These are phyloP conservation scores for Tinea pellionella DNA, from an alignment of 2,888 invertebrate species.

Conservation along the genomic window DNA sequence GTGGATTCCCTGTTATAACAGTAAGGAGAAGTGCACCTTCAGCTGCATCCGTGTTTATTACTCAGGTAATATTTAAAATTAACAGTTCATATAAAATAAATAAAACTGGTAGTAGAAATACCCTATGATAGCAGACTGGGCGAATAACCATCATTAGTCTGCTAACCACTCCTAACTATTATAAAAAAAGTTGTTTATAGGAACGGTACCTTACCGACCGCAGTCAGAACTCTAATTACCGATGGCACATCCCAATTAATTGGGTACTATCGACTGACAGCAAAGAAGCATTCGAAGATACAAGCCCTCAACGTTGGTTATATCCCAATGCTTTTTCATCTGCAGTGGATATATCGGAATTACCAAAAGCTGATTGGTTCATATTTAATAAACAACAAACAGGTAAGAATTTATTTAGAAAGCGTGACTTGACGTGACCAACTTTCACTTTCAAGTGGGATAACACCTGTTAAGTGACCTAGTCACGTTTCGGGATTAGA, in stretches of 20 bases:
- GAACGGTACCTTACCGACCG: conserved; percentile 47
- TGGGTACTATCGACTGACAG: conserved; percentile 48
- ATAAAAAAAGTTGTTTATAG: conserved; percentile 23
- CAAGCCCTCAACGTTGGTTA: conserved; percentile 63
- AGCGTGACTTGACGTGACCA: not conserved
- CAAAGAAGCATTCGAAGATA: conserved; percentile 42
- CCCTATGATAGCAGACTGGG: no score
- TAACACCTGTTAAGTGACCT: no score
- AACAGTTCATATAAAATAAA: not conserved
- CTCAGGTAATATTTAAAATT: conserved; percentile 43
- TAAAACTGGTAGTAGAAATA: not conserved
- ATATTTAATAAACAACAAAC: conserved; percentile 74
- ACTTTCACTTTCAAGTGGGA: no score
- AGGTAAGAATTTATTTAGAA: conserved; percentile 40
- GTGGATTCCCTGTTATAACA: conserved; percentile 79
- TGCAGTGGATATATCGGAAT: conserved; percentile 33
- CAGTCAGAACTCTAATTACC: conserved; percentile 29
- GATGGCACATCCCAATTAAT: conserved; percentile 69
- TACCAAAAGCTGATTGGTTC: conserved; percentile 59
- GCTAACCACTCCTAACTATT: not conserved
- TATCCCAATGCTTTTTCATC: conserved; percentile 27
- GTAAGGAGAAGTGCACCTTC: conserved; percentile 55
- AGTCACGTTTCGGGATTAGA: no score
- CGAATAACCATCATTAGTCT: no score
- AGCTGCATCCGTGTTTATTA: conserved; percentile 37